Base-by-base conservation (phyloP, 2,113 vertebrate species). In the Monopterus albus region DNA sequence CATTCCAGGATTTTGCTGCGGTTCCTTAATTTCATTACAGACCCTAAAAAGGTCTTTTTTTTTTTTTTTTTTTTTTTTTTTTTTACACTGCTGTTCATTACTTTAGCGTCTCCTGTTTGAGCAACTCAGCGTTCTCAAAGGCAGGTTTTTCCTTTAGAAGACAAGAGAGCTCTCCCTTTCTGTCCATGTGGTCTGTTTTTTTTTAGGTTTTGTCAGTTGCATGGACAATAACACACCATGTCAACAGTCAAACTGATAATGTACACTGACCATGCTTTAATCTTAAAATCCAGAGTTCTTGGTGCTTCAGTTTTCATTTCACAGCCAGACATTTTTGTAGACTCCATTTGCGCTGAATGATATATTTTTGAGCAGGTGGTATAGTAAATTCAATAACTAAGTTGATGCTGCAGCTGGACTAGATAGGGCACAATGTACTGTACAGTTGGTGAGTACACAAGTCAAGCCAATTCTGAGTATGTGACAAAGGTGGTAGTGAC, bases 251-350 rank as follows among this genome's bases (percentile, higher is more conserved):
- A 51, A 53, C 7, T 68, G 66, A 57, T 68, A 35, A 76, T 49
- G 56, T 79, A 71, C 77, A 60, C 50, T 76, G 57, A 78, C 66
- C 79, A 89, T 78, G 84, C 86, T 86, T 89, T 88, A 86, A 87
- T 73, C 65, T 76, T 81, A 66, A 68, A 71, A 79, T 45, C 39
- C 61, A 72, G 65, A 82, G 66, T 69, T 71, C 9, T 66, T 68
- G 51, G 68, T 63, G 68, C 72, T 87, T 59, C 81, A 75, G 55
- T 78, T n/a, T 65, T 84, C 25, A 78, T 76, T 80, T 60, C 57
- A 81, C 66, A 81, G 66, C 72, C 56, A 82, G 64, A 61, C 46
- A 69, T 69, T 72, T 72, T 79, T 72, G 63, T 50, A 53, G 57
- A 65, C 55, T 78, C 35, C 43, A 25, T 86, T 83, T 80, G 73